Evolutionary conservation across 2,888 invertebrate species (phyloP), one percentile per base, ranked within the genome.

Genomic region (Troides helena): DNA sequence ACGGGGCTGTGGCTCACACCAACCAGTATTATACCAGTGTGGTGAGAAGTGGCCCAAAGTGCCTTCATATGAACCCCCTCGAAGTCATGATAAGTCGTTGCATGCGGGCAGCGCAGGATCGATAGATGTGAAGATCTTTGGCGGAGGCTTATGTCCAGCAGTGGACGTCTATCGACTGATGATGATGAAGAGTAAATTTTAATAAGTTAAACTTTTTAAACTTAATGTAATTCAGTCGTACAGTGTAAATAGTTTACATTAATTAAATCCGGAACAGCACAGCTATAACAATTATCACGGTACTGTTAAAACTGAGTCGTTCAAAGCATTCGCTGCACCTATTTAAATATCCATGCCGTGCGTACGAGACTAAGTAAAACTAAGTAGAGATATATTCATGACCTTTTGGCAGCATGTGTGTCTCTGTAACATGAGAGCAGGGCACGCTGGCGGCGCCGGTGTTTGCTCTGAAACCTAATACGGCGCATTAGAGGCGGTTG

Each of bases 381-480:
- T 59, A 4, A 64, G 53, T 39, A 59, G 74, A 79, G 83, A 85
- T 85, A 85, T 86, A 89, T 86, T 86, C 88, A 87, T 85, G 89
- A 89, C 88, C 88, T 87, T 86, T 85, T 84, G 83, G 79, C 79
- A 80, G 81, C 89, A 89, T 86, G 79, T 89, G 88, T 79, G 78
- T 80, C 78, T 80, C 78, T 74, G 90, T 87, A 90, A 91, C 78
- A 73, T 75, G 85, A 91, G 85, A 87, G 90, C 84, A 82, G 86
- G 80, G 81, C 78, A 75, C 79, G 78, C 72, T 74, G 75, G 74
- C 76, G 75, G 74, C 75, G 74, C 72, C 72, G 70, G 76, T 90
- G 89, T 92, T 92, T 88, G 86, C 80, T 77, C 85, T 81, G 91
- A 81, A 90, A 92, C 85, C 80, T 77, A 85, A 92, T 89, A 89